Evolutionary conservation across 2,113 vertebrate species (phyloP).

Genomic region (Oreocharis arfaki): DNA sequence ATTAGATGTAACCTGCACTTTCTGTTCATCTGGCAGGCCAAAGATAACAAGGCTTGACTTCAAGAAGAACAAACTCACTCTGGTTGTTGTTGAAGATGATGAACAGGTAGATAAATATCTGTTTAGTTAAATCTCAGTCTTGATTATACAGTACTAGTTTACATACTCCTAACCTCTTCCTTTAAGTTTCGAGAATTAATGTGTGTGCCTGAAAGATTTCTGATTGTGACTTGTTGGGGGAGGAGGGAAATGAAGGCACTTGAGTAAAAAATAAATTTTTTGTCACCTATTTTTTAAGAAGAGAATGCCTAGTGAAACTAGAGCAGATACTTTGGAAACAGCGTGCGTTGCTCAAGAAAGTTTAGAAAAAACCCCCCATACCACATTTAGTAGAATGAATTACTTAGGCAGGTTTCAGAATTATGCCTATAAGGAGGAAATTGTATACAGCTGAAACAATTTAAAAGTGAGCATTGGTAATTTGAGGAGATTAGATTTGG

Average conservation of each 20-base stretch:
- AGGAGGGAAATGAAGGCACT: neutral
- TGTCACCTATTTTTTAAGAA: neutral
- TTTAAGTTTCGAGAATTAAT: neutral
- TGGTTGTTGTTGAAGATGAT: constrained; percentile 97
- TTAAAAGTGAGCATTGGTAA: neutral
- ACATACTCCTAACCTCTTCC: neutral
- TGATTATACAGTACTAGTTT: neutral
- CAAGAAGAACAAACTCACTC: constrained; percentile 93
- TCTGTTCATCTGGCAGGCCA: constrained; percentile 77
- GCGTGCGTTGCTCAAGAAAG: neutral
- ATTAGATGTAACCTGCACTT: neutral
- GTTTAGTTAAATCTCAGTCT: neutral
- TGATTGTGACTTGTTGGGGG: neutral
- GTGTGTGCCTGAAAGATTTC: neutral
- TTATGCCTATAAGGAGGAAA: neutral
- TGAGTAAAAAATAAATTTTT: neutral
- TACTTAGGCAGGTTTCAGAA: neutral
- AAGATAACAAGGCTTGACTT: constrained; percentile 98
- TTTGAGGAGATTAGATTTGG: neutral
- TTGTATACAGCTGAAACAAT: neutral
- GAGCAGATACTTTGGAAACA: neutral
- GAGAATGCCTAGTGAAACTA: neutral
- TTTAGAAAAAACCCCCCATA: neutral
- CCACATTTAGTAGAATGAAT: neutral
- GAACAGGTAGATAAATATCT: constrained; percentile 82